Conservation (phyloP, 2,113 vertebrate species). For the Tragelaphus imberbis region DNA sequence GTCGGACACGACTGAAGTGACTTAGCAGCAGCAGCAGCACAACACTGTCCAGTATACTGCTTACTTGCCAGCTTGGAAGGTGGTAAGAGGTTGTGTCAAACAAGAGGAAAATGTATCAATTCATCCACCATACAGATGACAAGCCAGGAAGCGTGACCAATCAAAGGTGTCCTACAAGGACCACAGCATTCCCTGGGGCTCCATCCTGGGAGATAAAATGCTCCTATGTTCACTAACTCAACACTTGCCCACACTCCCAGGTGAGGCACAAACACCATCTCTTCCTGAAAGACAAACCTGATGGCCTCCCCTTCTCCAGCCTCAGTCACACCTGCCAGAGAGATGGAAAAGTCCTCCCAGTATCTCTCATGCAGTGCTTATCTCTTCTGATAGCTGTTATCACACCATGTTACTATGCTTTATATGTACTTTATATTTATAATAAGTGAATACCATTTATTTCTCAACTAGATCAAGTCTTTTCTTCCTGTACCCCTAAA, state of each 20-base stretch:
- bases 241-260: neutral
- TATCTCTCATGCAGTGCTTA: neutral
- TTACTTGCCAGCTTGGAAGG: neutral
- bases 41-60: neutral
- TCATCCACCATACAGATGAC: neutral
- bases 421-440: neutral
- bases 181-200: neutral
- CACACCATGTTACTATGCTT: neutral
- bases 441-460: neutral
- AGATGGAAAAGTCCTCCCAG: neutral
- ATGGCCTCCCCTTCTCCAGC: neutral
- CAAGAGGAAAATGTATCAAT: neutral
- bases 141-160: neutral
- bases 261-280: fast-evolving
- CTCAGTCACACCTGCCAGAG: neutral
- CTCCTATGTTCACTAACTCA: neutral
- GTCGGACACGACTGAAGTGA: no score
- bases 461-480: neutral
- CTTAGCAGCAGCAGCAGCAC: no score
- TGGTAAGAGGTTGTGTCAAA: neutral
- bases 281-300: neutral
- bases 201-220: neutral
- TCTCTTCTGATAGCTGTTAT: neutral
- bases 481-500: neutral
- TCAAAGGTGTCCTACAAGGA: neutral